phyloP scores from a whole-genome alignment of 2,888 invertebrate species.

The Acanthococcus lagerstroemiae region DNA sequence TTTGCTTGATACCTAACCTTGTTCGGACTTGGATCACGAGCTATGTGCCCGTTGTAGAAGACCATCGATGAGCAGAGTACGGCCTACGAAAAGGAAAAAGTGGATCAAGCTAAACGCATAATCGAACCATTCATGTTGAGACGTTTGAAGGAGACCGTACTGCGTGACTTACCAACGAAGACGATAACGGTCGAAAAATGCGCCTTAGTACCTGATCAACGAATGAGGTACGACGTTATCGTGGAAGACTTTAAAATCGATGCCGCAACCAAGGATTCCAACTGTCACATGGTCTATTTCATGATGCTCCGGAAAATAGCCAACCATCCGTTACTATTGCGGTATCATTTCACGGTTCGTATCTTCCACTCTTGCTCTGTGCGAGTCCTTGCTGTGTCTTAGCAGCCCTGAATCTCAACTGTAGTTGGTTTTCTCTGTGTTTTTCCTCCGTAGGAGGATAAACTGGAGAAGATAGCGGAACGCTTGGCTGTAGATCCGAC shows the following conservation, averaged over 20 bases:
- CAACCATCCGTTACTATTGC: slow-evolving; percentile 81
- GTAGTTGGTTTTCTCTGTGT: no score
- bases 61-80: slow-evolving; percentile 39
- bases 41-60: slow-evolving; percentile 20
- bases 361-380: slow-evolving; percentile 19
- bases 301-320: slow-evolving; percentile 89
- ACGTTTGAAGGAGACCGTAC: slow-evolving; percentile 74
- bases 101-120: slow-evolving; percentile 85
- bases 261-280: slow-evolving; percentile 36
- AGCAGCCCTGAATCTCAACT: no score
- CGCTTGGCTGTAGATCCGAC: slow-evolving; percentile 54
- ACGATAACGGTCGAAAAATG: slow-evolving; percentile 57
- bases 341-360: slow-evolving; percentile 52
- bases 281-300: slow-evolving; percentile 63
- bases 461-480: slow-evolving; percentile 53
- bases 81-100: slow-evolving; percentile 79
- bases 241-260: slow-evolving; percentile 51
- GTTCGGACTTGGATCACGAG: no score
- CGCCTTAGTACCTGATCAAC: slow-evolving; percentile 61
- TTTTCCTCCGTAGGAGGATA: slow-evolving; percentile 37
- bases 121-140: slow-evolving; percentile 92
- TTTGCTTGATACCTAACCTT: no score
- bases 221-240: slow-evolving; percentile 63
- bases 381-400: no score
- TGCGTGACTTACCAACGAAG: slow-evolving; percentile 76